These are phyloP conservation scores for Datnioides undecimradiatus DNA, from an alignment of 2,113 vertebrate species.

Conservation along the genomic window DNA sequence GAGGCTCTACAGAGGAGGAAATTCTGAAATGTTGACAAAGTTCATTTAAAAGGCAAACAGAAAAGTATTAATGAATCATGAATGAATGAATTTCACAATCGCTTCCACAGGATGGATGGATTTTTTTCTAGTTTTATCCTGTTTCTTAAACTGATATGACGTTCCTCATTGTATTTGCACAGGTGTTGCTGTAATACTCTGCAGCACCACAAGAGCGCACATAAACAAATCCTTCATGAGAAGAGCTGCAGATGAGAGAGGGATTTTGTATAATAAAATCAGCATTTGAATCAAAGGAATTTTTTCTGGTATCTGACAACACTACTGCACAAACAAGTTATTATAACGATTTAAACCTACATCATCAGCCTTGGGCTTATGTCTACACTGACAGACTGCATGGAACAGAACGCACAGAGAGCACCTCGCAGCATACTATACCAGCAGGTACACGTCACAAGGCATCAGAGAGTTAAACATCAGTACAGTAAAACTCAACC, in stretches of 20 bases:
- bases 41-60: too few species aligned
- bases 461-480: conserved; percentile 13
- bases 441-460: conserved; percentile 55
- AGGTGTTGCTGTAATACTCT: conserved; percentile 3
- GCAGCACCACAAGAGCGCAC: conserved; percentile 27
- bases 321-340: conserved; percentile 13
- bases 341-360: not conserved
- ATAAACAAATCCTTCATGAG: not conserved
- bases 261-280: not conserved
- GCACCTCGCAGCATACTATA: conserved; percentile 63
- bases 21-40: too few species aligned
- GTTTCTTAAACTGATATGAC: not conserved
- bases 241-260: not conserved
- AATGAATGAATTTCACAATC: too few species aligned
- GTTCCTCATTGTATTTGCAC: not conserved
- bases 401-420: conserved; percentile 39
- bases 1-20: too few species aligned
- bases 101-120: too few species aligned
- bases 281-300: not conserved
- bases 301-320: conserved; percentile 45
- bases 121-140: not conserved
- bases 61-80: too few species aligned
- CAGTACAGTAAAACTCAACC: conserved; percentile 17
- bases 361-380: not conserved
- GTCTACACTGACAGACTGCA: conserved; percentile 16